Conservation (phyloP, 2,888 invertebrate species). For the Drosophila emarginata region DNA sequence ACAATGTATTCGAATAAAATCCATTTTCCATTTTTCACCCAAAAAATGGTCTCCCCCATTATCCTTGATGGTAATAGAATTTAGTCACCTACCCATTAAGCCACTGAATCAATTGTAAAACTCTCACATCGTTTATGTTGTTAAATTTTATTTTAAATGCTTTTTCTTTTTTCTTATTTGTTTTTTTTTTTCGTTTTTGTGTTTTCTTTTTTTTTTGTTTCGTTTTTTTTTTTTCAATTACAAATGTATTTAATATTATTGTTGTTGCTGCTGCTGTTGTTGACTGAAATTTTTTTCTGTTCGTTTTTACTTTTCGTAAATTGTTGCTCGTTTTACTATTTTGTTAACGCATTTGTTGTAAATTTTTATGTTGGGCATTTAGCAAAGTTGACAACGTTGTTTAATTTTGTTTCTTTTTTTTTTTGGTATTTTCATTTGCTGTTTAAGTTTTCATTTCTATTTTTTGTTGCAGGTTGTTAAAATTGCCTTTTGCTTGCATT, state of each 20-base stretch:
- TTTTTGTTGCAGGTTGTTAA: conserved; percentile 36
- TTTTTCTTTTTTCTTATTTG: conserved; percentile 43
- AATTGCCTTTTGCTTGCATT: conserved; percentile 35
- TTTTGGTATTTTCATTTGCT: conserved; percentile 41
- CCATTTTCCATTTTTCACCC: background rate
- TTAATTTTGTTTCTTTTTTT: conserved; percentile 18
- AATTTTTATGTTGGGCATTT: conserved; percentile 44
- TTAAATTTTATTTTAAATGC: conserved; percentile 72
- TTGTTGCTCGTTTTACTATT: conserved; percentile 37
- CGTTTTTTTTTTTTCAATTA: conserved; percentile 62
- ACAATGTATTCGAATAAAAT: background rate
- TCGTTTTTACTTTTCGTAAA: too few relatives aligned
- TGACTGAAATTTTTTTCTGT: background rate
- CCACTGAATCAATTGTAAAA: conserved; percentile 19
- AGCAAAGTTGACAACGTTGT: conserved; percentile 46
- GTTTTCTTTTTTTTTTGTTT: conserved; percentile 51
- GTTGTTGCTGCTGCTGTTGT: conserved; percentile 55
- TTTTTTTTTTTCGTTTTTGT: conserved; percentile 58
- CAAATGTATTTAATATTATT: conserved; percentile 73
- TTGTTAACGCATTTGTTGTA: conserved; percentile 44
- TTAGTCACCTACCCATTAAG: conserved; percentile 22
- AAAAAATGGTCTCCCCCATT: background rate
- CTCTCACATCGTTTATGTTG: conserved; percentile 53
- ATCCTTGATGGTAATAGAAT: conserved; percentile 3
- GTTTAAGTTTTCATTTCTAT: conserved; percentile 23